Conservation (phyloP, 2,113 vertebrate species). For the Picathartes gymnocephalus region DNA sequence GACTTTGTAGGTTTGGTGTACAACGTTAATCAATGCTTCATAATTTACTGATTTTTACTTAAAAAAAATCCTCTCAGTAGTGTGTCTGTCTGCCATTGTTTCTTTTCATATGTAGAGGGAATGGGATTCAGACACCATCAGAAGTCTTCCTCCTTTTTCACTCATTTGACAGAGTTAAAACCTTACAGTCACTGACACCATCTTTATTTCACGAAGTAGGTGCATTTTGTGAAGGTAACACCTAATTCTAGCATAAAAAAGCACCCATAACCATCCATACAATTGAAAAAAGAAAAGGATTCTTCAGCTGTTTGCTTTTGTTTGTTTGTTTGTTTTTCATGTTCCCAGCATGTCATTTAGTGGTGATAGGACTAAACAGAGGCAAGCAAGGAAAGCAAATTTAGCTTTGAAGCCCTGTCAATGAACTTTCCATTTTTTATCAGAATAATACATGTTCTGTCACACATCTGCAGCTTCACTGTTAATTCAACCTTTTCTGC, state of each 20-base stretch:
- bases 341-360: not conserved
- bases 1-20: not conserved
- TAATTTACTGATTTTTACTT: not conserved
- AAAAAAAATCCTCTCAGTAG: not conserved
- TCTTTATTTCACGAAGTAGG: not conserved
- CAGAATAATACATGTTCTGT: not conserved
- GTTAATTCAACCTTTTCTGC: not conserved
- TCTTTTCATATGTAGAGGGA: not conserved
- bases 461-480: not conserved
- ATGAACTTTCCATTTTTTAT: not conserved
- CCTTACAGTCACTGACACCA: not conserved
- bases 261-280: not conserved
- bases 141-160: not conserved
- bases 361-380: not conserved
- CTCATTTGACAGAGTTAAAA: not conserved
- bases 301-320: not conserved
- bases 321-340: not conserved
- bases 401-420: not conserved
- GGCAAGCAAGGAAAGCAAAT: not conserved
- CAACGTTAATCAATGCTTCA: not conserved
- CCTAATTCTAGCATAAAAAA: not conserved
- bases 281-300: not conserved
- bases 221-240: not conserved
- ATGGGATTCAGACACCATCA: not conserved
- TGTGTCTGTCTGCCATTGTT: not conserved